These are phyloP conservation scores for Lepidurus apus DNA, from an alignment of 1,140 invertebrate genomes.

Conservation along the genomic window DNA sequence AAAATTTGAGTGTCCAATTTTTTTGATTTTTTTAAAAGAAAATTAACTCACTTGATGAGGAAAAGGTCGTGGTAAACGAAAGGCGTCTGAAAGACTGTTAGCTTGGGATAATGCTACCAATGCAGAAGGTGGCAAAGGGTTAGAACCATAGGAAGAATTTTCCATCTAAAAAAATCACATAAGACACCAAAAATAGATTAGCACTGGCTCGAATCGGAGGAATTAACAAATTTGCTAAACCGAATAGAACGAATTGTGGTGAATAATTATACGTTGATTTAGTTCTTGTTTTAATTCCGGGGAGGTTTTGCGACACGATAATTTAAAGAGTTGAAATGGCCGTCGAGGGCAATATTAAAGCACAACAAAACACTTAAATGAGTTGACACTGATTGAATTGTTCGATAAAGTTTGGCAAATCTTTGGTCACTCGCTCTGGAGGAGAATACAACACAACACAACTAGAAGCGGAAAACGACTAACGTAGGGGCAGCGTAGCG, in stretches of 20 bases:
- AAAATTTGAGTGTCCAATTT: background rate
- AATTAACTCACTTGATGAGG: conserved; percentile 22
- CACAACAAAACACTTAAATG: no score
- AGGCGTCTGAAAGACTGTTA: conserved; percentile 29
- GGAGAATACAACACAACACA: background rate
- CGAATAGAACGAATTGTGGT: no score
- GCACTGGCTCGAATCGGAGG: background rate
- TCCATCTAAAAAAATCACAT: conserved; percentile 31
- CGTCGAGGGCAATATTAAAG: no score
- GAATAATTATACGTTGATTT: background rate
- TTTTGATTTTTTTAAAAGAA: background rate
- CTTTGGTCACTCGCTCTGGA: no score
- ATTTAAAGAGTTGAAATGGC: no score
- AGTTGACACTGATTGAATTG: no score
- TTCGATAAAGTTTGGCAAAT: no score
- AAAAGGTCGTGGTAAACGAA: conserved; percentile 31
- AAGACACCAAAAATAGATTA: conserved; percentile 22
- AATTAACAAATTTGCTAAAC: background rate
- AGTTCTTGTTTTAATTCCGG: background rate
- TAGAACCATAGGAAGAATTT: conserved; percentile 32
- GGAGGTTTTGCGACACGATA: background rate
- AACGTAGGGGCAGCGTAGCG: background rate
- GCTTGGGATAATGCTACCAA: conserved; percentile 34
- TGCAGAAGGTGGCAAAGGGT: conserved; percentile 30
- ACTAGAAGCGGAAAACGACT: background rate